Base-by-base conservation (phyloP, 37 sponge, comb jelly and placozoan genomes). In the Theonella swinhoei region DNA sequence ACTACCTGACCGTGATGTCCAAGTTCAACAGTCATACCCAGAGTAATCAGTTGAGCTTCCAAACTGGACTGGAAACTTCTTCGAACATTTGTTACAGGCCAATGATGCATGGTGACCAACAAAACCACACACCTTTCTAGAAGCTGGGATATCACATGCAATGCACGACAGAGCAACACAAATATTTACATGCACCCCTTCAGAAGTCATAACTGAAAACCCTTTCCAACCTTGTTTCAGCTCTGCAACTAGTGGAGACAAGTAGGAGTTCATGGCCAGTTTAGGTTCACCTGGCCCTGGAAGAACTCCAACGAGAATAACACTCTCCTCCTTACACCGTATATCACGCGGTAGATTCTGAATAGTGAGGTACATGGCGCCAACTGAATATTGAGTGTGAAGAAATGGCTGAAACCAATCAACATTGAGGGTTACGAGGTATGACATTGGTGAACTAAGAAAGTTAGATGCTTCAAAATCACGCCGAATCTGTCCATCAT, bases 41-140 rank as follows among this genome's bases (percentile, higher is more conserved):
- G 78, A 61, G 43, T 64, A 88, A 42, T 77, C 64, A 17, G 64
- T 34, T 58, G 28, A 43, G 25, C 72, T 33, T 17, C 24, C 9
- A 19, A 3, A 31, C 1, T 29, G 54, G 54, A 47, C 54, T 62
- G 36, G 1, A 75, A 86, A 86, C 30, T 62, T 64, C 29, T 75
- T 86, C 14, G 30, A 77, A 39, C 87, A 78, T 35, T 88, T 88
- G 72, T 81, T 88, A 65, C 88, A 88, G 1, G 74, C 88, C 25
- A 82, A 69, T 2, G 33, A 17, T 41, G 88, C 88, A n/a, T 43
- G 5, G 70, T 88, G 88, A 3, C 83, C 82, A 64, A 88, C 33
- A 70, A 90, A 85, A 35, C 91, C 91, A 85, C 80, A 75, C 33
- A 90, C 64, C 58, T 90, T 90, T 30, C 91, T 73, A 28, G 79